Conservation (phyloP, 2,113 vertebrate species). For the Hippocampus guttulatus region DNA sequence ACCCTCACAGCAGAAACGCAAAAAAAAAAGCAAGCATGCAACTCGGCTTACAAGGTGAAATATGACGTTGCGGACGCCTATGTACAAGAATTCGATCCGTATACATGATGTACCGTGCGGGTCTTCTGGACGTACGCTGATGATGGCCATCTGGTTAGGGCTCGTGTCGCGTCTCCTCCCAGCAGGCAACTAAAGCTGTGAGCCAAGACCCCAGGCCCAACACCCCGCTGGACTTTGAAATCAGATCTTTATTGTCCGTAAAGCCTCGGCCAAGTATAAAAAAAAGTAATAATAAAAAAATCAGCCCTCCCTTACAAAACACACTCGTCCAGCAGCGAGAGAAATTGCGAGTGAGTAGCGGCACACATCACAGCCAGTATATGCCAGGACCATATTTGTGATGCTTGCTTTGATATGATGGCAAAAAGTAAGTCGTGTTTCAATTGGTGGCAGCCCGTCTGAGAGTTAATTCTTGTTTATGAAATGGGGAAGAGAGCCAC, state of each 20-base stretch:
- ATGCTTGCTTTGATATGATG: too few relatives aligned
- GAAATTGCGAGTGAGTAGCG: constrained; percentile 9
- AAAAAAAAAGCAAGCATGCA: neutral
- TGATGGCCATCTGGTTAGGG: constrained; percentile 66
- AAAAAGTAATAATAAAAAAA: constrained; percentile 30
- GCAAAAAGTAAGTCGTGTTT: too few relatives aligned
- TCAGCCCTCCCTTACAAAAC: constrained; percentile 77
- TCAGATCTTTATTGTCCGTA: constrained; percentile 82
- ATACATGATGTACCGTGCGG: constrained; percentile 41
- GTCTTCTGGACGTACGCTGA: constrained; percentile 56
- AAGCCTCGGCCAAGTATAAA: constrained; percentile 79
- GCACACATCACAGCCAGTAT: neutral
- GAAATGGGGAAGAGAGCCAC: too few relatives aligned
- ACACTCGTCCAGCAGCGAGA: constrained; percentile 59
- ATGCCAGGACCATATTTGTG: too few relatives aligned
- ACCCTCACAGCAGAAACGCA: neutral
- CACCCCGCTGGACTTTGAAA: constrained; percentile 83
- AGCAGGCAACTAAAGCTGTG: constrained; percentile 65
- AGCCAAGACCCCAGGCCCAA: constrained; percentile 78
- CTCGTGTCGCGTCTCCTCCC: constrained; percentile 62
- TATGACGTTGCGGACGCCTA: constrained; percentile 1
- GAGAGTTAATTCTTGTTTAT: too few relatives aligned
- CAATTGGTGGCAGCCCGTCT: too few relatives aligned
- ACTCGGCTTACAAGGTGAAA: neutral
- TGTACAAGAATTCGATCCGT: constrained; percentile 22